These are phyloP conservation scores for Poecilia picta DNA, from an alignment of 2,797 vertebrate genomes.

Conservation along the genomic window DNA sequence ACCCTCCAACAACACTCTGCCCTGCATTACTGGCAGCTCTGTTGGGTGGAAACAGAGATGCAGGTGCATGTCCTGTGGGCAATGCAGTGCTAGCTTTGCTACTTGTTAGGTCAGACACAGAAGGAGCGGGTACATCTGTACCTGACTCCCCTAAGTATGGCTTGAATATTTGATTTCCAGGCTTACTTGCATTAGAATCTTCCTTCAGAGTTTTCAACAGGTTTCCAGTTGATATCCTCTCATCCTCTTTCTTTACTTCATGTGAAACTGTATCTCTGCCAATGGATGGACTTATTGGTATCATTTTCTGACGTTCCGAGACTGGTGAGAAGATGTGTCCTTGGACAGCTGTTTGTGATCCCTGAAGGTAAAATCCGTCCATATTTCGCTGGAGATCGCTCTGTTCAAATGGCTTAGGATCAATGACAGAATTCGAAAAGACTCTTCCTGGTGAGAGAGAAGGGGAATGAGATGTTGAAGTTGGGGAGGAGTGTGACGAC, in stretches of 20 bases:
- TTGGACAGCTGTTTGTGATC: constrained; percentile 34
- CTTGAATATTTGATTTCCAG: constrained; percentile 40
- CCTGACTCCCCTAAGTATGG: constrained; percentile 40
- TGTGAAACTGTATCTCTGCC: constrained; percentile 19
- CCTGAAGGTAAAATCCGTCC: constrained; percentile 37
- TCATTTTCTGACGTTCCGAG: constrained; percentile 61
- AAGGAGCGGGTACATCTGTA: constrained; percentile 1
- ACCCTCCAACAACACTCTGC: neutral
- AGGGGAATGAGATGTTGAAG: constrained; percentile 61
- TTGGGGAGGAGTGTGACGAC: constrained; percentile 66
- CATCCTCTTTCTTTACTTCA: constrained; percentile 28
- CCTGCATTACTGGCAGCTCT: neutral
- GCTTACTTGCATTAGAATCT: neutral
- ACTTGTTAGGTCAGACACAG: constrained; percentile 15
- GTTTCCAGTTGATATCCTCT: constrained; percentile 31
- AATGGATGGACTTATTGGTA: constrained; percentile 72
- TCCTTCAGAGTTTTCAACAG: constrained; percentile 24
- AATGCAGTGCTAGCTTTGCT: constrained; percentile 16
- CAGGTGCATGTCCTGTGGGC: constrained; percentile 12
- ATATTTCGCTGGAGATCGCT: constrained; percentile 36
- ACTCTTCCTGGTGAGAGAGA: constrained; percentile 62
- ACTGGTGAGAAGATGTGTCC: constrained; percentile 23
- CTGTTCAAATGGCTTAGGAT: constrained; percentile 29
- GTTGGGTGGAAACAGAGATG: constrained; percentile 14
- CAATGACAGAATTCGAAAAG: constrained; percentile 32